These are phyloP conservation scores for Oryzias curvinotus DNA, from an alignment of 2,113 vertebrate genomes.

Conservation along the genomic window DNA sequence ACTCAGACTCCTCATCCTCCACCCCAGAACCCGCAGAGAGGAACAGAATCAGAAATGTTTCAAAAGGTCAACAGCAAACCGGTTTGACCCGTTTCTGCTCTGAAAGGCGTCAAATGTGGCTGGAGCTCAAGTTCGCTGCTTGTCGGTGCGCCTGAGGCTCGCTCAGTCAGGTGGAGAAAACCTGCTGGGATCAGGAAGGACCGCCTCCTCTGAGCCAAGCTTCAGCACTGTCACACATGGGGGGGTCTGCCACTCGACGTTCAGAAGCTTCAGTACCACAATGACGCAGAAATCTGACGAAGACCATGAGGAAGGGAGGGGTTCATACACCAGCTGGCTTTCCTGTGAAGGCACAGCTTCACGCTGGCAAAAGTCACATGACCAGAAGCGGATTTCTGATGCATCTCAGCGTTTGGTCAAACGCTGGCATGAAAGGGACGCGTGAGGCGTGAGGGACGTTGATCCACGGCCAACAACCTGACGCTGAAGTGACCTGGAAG, in stretches of 20 bases:
- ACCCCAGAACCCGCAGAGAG: too few species aligned
- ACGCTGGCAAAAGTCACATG: too few species aligned
- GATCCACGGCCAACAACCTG: too few species aligned
- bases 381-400: too few species aligned
- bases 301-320: not conserved
- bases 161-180: not conserved
- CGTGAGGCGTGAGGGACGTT: too few species aligned
- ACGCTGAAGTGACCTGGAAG: too few species aligned
- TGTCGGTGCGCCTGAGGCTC: not conserved
- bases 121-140: not conserved
- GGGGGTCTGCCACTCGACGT: conserved; percentile 6
- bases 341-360: conserved; percentile 1
- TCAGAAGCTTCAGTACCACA: conserved; percentile 41
- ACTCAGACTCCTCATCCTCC: too few species aligned
- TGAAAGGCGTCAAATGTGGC: not conserved
- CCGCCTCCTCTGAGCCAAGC: too few species aligned
- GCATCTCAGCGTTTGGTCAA: too few species aligned
- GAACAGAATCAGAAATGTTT: not conserved
- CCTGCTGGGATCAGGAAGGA: not conserved
- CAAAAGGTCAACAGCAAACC: not conserved
- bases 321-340: conserved; percentile 6
- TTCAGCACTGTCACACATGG: too few species aligned
- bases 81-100: not conserved
- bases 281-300: conserved; percentile 42
- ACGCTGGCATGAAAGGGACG: too few species aligned